Evolutionary conservation across 2,113 vertebrate genomes (phyloP).

Genomic region (Pavo muticus): DNA sequence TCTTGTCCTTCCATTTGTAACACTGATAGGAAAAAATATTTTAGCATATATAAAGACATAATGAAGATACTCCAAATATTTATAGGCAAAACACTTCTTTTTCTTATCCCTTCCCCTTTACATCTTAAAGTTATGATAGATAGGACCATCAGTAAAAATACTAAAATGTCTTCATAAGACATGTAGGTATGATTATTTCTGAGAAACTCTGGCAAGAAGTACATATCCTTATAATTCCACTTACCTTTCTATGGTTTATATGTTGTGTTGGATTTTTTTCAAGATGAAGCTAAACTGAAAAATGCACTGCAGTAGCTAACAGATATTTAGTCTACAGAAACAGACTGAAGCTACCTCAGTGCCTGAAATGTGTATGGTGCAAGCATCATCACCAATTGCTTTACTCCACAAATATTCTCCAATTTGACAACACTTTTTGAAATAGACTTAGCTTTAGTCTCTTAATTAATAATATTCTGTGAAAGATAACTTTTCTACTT

Average conservation of each 20-base stretch:
- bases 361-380: fast-evolving
- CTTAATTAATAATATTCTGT: background rate
- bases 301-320: background rate
- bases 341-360: background rate
- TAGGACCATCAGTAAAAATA: background rate
- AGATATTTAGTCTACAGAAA: background rate
- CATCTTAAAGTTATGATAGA: background rate
- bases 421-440: background rate
- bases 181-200: background rate
- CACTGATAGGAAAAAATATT: background rate
- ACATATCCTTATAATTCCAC: background rate
- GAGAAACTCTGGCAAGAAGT: background rate
- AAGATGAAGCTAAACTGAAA: background rate
- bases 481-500: fast-evolving
- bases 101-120: fast-evolving
- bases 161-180: background rate
- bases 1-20: background rate
- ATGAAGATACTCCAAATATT: background rate
- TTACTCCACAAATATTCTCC: background rate
- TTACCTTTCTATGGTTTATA: background rate
- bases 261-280: background rate
- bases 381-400: background rate
- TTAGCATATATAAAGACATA: background rate
- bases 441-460: background rate
- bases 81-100: background rate